These are phyloP conservation scores for Chaetops frenatus DNA, from an alignment of 2,113 vertebrate species.

Conservation along the genomic window DNA sequence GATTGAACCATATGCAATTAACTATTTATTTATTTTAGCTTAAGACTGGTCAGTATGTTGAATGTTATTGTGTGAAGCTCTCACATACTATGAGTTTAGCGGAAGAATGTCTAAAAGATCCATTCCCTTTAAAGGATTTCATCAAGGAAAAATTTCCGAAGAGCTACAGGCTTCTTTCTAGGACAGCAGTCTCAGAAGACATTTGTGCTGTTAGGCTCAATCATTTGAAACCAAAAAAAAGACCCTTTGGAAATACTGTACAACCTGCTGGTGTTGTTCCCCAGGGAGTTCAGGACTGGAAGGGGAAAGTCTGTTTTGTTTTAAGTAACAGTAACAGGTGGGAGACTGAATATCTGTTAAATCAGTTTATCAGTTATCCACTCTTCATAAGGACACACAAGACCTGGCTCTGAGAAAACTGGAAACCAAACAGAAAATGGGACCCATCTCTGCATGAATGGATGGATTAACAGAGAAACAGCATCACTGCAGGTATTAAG, in stretches of 20 bases:
- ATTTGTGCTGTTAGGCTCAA: background rate
- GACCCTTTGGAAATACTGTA: background rate
- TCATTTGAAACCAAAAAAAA: background rate
- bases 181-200: background rate
- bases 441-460: background rate
- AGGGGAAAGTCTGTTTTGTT: background rate
- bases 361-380: background rate
- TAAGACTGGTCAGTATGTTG: background rate
- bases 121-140: background rate
- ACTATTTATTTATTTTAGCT: background rate
- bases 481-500: background rate
- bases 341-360: background rate
- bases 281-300: background rate
- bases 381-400: background rate
- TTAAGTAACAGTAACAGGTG: background rate
- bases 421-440: background rate
- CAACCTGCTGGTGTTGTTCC: background rate
- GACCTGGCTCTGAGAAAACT: background rate
- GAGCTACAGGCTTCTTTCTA: background rate
- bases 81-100: background rate
- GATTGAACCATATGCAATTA: background rate
- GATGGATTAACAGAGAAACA: background rate
- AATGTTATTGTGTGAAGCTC: background rate
- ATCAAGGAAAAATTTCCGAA: background rate
- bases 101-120: background rate